Evolutionary conservation across 2,113 vertebrate species (phyloP), one percentile per base, ranked within the genome.

Genomic region (Dryoscopus gambensis): DNA sequence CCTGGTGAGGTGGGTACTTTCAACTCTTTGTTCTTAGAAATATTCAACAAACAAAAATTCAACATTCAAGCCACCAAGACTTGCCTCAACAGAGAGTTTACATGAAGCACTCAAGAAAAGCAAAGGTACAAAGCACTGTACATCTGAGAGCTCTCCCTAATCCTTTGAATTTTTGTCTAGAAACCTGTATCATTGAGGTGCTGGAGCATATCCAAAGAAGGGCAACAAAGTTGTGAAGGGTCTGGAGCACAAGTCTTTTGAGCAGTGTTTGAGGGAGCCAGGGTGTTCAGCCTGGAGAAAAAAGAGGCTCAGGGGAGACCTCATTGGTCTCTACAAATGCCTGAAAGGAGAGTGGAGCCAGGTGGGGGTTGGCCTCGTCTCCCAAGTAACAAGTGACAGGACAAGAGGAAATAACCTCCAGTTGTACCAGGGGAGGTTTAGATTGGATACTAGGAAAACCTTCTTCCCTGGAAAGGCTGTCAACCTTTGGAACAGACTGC

Each of bases 301-400:
- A 21, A 60, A 5, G 9, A 83, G 39, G 28, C n/a, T 53, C 13
- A 23, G 16, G 13, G 28, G 33, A 8, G 13, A 53, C n/a, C 9
- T 68, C 31, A 13, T 17, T 33, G 3, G 10, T 18, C 19, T 63
- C 55, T 31, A 12, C 35, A 88, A 31, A 3, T n/a, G 14, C 79
- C 25, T 47, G 47, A 69, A n/a, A 55, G 30, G 40, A 69, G n/a
- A 14, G 18, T 19, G 70, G 3, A 42, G 30, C 28, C 24, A 35
- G 1, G 5, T 13, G 18, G 21, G 5, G 5, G 8, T 31, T 3
- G 0, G 31, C 10, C 47, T 59, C 37, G 28, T 60, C 55, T 47
- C 39, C 46, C 2, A 31, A 0, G 1, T 19, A 69, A 55, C 24
- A 40, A 39, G 30, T 12, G n/a, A 68, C 3, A 82, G 39, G 24